phyloP scores from a whole-genome alignment of 1,140 invertebrate genomes.

The Lasaia peninsularis region DNA sequence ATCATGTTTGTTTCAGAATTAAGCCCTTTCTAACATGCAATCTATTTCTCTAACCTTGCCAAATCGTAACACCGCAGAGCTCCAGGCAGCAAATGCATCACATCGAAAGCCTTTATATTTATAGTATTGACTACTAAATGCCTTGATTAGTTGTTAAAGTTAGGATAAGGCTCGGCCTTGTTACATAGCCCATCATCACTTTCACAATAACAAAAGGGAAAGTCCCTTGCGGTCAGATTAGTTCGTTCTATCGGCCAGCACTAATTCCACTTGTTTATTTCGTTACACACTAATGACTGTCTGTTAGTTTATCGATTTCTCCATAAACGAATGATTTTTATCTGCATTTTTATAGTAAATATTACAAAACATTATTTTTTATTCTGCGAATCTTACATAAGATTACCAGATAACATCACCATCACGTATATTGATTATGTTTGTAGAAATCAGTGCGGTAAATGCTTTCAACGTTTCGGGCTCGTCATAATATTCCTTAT shows the following conservation, averaged over 20 bases:
- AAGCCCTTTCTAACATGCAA: neutral
- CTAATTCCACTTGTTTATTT: conserved; percentile 70
- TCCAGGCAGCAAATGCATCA: too few relatives aligned
- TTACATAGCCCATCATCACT: conserved; percentile 70
- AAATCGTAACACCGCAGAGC: too few relatives aligned
- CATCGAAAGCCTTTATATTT: too few relatives aligned
- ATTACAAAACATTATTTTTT: neutral
- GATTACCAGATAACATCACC: conserved; percentile 41
- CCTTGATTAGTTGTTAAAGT: conserved; percentile 41
- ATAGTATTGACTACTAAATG: conserved; percentile 4
- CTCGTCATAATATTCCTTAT: conserved; percentile 44
- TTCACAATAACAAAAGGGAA: conserved; percentile 75
- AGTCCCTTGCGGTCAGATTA: conserved; percentile 73
- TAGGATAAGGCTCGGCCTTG: conserved; percentile 58
- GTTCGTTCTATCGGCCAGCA: conserved; percentile 48
- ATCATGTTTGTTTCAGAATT: neutral
- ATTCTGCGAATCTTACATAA: conserved; percentile 37
- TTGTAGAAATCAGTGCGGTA: conserved; percentile 38
- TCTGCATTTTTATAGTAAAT: neutral
- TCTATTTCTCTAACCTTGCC: neutral
- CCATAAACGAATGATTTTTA: conserved; percentile 4
- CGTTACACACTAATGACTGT: conserved; percentile 57
- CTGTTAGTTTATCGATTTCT: conserved; percentile 5
- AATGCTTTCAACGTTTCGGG: conserved; percentile 41
- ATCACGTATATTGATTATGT: conserved; percentile 56